phyloP scores from a whole-genome alignment of 2,113 vertebrate species.

The Sitta europaea region DNA sequence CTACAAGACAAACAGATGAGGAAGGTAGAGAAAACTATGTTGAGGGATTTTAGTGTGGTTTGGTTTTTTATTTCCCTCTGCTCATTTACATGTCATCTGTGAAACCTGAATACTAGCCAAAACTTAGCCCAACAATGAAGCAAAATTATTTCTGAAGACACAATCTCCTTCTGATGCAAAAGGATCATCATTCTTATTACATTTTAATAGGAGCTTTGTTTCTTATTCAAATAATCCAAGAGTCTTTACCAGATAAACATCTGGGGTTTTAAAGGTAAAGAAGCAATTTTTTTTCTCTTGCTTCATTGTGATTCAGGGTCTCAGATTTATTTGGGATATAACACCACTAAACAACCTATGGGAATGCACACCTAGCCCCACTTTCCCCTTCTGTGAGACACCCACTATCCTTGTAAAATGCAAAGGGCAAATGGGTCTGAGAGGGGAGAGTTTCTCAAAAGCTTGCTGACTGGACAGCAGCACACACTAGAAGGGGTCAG shows the following conservation, averaged over 20 bases:
- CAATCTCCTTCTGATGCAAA: neutral
- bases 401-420: neutral
- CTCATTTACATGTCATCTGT: neutral
- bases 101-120: neutral
- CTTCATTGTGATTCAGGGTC: neutral
- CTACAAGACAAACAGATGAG: neutral
- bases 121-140: neutral
- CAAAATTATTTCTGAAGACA: neutral
- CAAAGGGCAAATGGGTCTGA: neutral
- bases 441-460: neutral
- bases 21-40: neutral
- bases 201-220: neutral
- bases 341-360: neutral
- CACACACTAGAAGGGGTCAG: neutral
- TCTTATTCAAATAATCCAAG: neutral
- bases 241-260: neutral
- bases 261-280: fast-evolving
- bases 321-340: neutral
- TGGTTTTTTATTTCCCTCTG: neutral
- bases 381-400: neutral
- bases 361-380: neutral
- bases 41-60: neutral
- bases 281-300: neutral
- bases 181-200: neutral
- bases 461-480: neutral